Base-by-base conservation (phyloP, 92 coral and sea anemone species). In the Epizoanthus scotinus region DNA sequence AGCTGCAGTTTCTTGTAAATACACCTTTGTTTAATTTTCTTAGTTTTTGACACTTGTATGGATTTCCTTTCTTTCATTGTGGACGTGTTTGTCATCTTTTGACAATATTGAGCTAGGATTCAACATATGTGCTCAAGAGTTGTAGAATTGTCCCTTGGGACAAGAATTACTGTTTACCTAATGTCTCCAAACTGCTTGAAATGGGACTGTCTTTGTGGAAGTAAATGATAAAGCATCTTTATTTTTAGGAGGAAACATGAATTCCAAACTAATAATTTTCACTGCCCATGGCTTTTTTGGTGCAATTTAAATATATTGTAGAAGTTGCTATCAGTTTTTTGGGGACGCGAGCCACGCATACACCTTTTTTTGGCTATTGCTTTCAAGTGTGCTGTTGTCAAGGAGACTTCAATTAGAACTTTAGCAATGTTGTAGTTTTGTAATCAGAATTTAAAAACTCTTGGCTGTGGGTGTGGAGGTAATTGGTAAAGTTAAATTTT, bases 11-110 rank as follows among this genome's bases (percentile, higher is more conserved):
- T 44, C 57, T 82, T 83, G 79, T 87, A 77, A 67, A 78, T 27
- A 12, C 90, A 87, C 87, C 90, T 86, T 86, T 87, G 90, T 83
- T 87, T 87, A 78, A 83, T 50, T 68, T 83, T 82, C 67, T 63
- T 60, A 71, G 79, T 83, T 87, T 87, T 66, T 63, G 53, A 60
- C 87, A 70, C 74, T 82, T 49, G 79, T 82, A 71, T 78, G 87
- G 77, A 82, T 83, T 87, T 83, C 77, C 84, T 58, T 80, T 83
- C 87, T 53, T 18, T 67, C 18, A 14, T 75, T 75, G 81, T 75
- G 17, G 21, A 75, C 57, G n/a, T 60, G 69, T 75, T 75, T 75
- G 81, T 12, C 20, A 75, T 75, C 69, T 75, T 75, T 75, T 75
- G 31, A 59, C 13, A 36, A 75, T 75, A 75, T 75, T 40, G 69